phyloP scores from a whole-genome alignment of 1,140 invertebrate species.

The Diabrotica undecimpunctata region DNA sequence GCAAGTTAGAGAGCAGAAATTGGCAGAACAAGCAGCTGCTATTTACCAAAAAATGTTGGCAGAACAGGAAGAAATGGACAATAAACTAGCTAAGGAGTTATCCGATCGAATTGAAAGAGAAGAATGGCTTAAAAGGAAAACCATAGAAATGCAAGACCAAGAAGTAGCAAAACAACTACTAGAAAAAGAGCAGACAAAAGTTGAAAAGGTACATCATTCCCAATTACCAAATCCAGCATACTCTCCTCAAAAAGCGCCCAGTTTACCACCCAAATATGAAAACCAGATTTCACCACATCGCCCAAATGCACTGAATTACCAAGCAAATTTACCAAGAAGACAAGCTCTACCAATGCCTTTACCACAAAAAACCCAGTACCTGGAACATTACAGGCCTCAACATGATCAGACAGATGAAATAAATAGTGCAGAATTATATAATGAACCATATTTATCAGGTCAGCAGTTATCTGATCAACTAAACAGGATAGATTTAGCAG shows the following conservation, averaged over 20 bases:
- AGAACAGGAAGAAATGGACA: conserved; percentile 71
- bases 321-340: conserved; percentile 36
- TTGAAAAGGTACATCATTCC: conserved; percentile 31
- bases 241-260: conserved; percentile 26
- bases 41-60: conserved; percentile 61
- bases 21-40: conserved; percentile 57
- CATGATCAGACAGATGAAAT: conserved; percentile 15
- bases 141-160: conserved; percentile 53
- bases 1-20: conserved; percentile 70
- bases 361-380: conserved; percentile 21
- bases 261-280: conserved; percentile 21
- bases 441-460: conserved; percentile 32
- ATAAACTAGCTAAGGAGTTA: conserved; percentile 59
- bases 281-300: conserved; percentile 28
- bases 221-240: conserved; percentile 11
- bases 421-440: conserved; percentile 35
- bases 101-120: conserved; percentile 62
- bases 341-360: conserved; percentile 42
- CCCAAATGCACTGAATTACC: conserved; percentile 29
- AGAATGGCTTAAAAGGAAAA: conserved; percentile 54
- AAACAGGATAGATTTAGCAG: conserved; percentile 40
- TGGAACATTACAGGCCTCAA: conserved; percentile 27
- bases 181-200: conserved; percentile 38
- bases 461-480: conserved; percentile 32
- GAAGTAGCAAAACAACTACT: conserved; percentile 49